A percentile compares a stretch with the other conserved stretches of the same genome.
These are phyloP conservation scores for Embiotoca jacksoni DNA, from an alignment of 2,113 vertebrate genomes.

Conservation along the genomic window DNA sequence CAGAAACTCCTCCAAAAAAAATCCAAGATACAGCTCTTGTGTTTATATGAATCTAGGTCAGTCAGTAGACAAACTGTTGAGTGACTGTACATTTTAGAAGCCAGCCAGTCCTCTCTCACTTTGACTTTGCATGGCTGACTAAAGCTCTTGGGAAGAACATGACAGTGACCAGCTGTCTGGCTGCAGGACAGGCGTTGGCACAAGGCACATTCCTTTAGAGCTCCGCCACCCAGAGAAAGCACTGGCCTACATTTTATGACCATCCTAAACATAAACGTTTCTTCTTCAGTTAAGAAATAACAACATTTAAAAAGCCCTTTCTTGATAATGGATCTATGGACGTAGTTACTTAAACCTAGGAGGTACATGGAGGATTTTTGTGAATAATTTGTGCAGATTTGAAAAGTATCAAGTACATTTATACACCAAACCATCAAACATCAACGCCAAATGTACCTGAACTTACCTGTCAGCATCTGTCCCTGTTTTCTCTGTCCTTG, in stretches of 20 bases:
- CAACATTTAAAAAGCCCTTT: not conserved
- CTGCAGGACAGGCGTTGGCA: slow-evolving; percentile 44
- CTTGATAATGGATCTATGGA: not conserved
- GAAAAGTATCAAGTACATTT: not conserved
- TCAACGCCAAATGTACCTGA: not conserved
- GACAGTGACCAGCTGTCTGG: slow-evolving; percentile 70
- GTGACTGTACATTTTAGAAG: not conserved
- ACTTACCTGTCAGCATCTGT: slow-evolving; percentile 54
- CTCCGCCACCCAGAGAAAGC: slow-evolving; percentile 22
- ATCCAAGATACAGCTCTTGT: not conserved
- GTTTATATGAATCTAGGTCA: slow-evolving; percentile 19
- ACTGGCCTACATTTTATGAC: slow-evolving; percentile 12
- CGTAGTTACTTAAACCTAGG: not conserved
- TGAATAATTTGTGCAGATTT: not conserved
- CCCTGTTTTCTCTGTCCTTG: not conserved
- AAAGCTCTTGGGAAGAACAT: slow-evolving; percentile 20
- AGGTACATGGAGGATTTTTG: not conserved
- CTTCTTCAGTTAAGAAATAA: not conserved
- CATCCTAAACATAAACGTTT: slow-evolving; percentile 8
- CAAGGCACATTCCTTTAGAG: slow-evolving; percentile 56
- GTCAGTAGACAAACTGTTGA: not conserved
- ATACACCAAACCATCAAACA: not conserved
- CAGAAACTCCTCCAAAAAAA: not conserved
- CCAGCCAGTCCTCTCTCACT: not conserved
- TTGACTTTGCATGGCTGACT: slow-evolving; percentile 9